Conservation (phyloP, 2,888 invertebrate genomes). For the Agonopterix subpropinquella region DNA sequence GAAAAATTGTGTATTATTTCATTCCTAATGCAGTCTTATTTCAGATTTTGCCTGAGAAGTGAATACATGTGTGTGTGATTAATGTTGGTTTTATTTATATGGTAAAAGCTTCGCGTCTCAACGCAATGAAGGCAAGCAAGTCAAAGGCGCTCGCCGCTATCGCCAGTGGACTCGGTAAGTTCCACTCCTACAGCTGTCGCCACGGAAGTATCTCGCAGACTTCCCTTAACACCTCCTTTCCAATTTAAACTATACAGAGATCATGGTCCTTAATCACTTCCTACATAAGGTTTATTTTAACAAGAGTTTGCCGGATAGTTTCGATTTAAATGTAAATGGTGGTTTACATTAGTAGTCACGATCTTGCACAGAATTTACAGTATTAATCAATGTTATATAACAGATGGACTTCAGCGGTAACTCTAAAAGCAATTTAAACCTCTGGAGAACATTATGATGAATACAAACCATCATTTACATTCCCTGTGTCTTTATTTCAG, state of each 20-base stretch:
- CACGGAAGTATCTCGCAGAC: constrained; percentile 25
- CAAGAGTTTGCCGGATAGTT: constrained; percentile 49
- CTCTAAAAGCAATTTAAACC: constrained; percentile 9
- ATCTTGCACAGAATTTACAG: background rate
- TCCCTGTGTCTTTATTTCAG: constrained; percentile 47
- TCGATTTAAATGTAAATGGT: constrained; percentile 40
- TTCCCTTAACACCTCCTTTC: background rate
- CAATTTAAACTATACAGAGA: too few relatives aligned
- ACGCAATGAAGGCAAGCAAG: constrained; percentile 83
- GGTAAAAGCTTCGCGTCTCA: constrained; percentile 81
- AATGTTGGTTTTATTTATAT: constrained; percentile 78
- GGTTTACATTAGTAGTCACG: constrained; percentile 22
- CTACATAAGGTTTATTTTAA: too few relatives aligned
- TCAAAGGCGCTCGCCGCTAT: constrained; percentile 93
- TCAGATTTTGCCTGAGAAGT: constrained; percentile 58
- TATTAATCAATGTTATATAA: background rate
- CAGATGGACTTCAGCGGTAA: background rate
- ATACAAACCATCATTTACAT: constrained; percentile 44
- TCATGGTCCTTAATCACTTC: too few relatives aligned
- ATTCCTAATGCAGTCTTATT: constrained; percentile 69
- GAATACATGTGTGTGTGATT: constrained; percentile 67
- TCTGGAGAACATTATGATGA: too few relatives aligned
- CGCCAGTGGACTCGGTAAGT: constrained; percentile 95
- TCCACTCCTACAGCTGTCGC: constrained; percentile 19
- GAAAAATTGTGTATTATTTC: constrained; percentile 30